Evolutionary conservation across 53 echinoderm and acorn worm genomes (phyloP), one percentile per base, ranked within the genome.

Genomic region (Hippasteria phrygiana): DNA sequence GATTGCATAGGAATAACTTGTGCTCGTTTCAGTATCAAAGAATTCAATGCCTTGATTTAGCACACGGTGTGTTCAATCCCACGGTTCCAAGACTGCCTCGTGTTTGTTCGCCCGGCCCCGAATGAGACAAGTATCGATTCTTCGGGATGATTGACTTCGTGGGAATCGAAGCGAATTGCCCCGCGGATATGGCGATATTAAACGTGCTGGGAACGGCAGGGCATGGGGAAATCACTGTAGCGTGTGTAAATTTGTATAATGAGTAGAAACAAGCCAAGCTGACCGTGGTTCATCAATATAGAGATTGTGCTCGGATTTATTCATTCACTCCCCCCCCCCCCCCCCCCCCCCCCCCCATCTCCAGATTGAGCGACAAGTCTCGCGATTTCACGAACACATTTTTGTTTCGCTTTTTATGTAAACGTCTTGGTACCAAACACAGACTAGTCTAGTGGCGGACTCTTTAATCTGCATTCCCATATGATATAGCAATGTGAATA

Each of bases 91-190:
- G 54, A 54, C 54, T 16, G 45, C 46, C 46, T 75, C 50, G 33
- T 5, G 26, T 75, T 2, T 75, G 75, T 51, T 13, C 48, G 46
- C 32, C 50, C 48, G 5, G 29, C 75, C 31, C 48, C 16, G 32
- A 40, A 45, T 31, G 75, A 50, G 55, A 29, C 39, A n/a, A n/a
- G 56, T 37, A 56, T 78, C 78, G 78, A 78, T 78, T 78, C 55
- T 54, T 78, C 55, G 55, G 37, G 78, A 55, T 32, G 75, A 18
- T 75, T 75, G 75, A 75, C 75, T 75, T 31, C 28, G n/a, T 48
- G 48, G 26, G 75, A 75, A 75, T 75, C 51, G 75, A 46, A 75
- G 48, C 75, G 50, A 73, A 9, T 28, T 73, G 43, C 27, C 75
- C 75, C 5, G 47, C 31, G 75, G 75, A 75, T 75, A 75, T 10